Conservation (phyloP, 2,113 vertebrate genomes). For the Myrmophylax atrothorax region DNA sequence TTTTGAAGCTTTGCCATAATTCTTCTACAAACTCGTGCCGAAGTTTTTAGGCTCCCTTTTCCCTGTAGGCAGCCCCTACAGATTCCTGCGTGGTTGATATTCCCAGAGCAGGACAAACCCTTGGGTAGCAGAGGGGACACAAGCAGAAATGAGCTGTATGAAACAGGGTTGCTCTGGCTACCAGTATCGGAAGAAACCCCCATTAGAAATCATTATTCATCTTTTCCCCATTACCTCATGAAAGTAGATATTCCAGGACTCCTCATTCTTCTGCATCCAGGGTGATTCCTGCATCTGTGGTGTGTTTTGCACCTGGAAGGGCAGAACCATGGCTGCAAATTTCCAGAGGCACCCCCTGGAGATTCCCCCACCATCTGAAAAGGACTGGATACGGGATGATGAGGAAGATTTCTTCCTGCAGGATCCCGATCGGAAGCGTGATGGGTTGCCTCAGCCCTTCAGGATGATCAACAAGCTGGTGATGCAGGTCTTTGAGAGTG, state of each 20-base stretch:
- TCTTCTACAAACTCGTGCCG: accelerated
- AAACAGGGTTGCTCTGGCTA: neutral
- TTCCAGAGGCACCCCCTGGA: slow-evolving; percentile 16
- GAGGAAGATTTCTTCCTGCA: slow-evolving; percentile 62
- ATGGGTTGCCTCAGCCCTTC: slow-evolving; percentile 75
- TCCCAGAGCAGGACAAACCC: neutral
- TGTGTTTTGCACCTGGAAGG: neutral
- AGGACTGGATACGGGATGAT: slow-evolving; percentile 64
- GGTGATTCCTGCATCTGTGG: neutral
- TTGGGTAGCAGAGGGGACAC: accelerated
- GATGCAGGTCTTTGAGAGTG: slow-evolving; percentile 62
- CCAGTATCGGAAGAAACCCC: neutral
- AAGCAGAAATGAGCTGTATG: neutral
- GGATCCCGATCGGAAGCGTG: slow-evolving; percentile 46
- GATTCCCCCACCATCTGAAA: slow-evolving; percentile 69
- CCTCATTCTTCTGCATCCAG: neutral
- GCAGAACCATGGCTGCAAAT: slow-evolving; percentile 23
- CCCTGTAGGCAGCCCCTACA: neutral
- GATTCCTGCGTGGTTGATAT: neutral
- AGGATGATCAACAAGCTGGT: slow-evolving; percentile 78
- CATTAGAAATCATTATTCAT: neutral
- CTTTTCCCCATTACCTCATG: neutral
- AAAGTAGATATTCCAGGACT: neutral
- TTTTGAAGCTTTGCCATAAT: neutral
- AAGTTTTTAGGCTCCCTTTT: neutral